These are phyloP conservation scores for Pseudomugil gertrudae DNA, from an alignment of 2,797 vertebrate genomes.

Conservation along the genomic window DNA sequence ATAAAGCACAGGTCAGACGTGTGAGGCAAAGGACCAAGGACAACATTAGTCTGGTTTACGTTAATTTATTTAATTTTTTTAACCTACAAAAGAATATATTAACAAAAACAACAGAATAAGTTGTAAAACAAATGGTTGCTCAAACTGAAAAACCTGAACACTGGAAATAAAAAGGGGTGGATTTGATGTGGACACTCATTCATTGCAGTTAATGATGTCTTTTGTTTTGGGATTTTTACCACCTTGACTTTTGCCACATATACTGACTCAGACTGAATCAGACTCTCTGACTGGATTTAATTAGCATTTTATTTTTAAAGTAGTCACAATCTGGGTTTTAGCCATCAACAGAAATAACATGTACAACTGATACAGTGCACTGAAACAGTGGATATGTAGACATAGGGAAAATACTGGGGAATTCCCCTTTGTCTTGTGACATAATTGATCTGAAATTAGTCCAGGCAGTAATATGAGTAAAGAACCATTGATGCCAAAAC, in stretches of 20 bases:
- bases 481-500: conserved; percentile 50
- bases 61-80: neutral
- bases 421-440: conserved; percentile 18
- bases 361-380: conserved; percentile 4
- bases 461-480: conserved; percentile 37
- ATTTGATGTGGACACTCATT: neutral
- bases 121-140: neutral
- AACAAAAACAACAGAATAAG: neutral
- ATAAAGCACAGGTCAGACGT: conserved; percentile 4
- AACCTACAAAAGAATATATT: neutral
- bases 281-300: neutral
- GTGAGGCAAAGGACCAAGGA: neutral
- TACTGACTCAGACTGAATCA: neutral
- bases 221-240: neutral
- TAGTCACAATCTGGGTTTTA: neutral
- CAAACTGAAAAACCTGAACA: neutral
- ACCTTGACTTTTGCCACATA: neutral
- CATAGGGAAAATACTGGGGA: conserved; percentile 5
- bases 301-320: neutral
- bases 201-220: neutral
- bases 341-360: neutral
- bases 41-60: neutral
- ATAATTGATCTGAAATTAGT: conserved; percentile 14
- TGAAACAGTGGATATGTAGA: neutral
- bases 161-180: neutral